Base-by-base conservation (phyloP, 2,888 invertebrate species). In the Oegoconia quadripuncta region DNA sequence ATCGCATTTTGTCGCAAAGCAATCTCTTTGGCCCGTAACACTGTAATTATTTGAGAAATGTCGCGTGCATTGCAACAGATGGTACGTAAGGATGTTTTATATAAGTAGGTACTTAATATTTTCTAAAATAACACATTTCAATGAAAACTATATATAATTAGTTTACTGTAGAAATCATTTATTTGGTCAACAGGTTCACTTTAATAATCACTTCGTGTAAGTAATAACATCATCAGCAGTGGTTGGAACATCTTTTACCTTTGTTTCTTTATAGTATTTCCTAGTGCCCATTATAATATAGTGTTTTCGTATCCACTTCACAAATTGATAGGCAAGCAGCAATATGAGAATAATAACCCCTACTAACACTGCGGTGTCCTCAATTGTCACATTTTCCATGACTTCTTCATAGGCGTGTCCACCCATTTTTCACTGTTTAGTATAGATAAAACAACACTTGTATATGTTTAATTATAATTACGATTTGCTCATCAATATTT, bases 321-420 rank as follows among this genome's bases (percentile, higher is more conserved):
- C 42, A 18, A 74, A 42, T 34, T 55, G 70, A 11, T 62, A 47
- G 2, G 51, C 52, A 6, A 52, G 39, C 3, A 41, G 16, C 13
- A 68, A 52, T 7, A 77, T 30, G 9, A 59, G 41, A n/a, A 73
- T 23, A 11, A 66, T 17, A 13, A 55, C 42, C 7, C 60, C 40
- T 1, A 60, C 37, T 26, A 73, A 11, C 6, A 71, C 51, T 8
- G 72, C 39, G 6, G 64, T 48, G 30, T 80, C 77, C 11, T 57
- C 51, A 14, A 55, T 36, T 8, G 67, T 51, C 9, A 71, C 37
- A 17, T 40, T 48, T 9, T 70, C 70, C 50, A 69, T 66, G 3
- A 71, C 53, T 56, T 79, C 74, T 20, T 59, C 50, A 39, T 74
- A 64, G 12, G 72, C 69, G 46, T 77, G 74, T 15, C 71, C 54